Base-by-base conservation (phyloP, 2,113 vertebrate species). In the Amphiprion ocellaris region DNA sequence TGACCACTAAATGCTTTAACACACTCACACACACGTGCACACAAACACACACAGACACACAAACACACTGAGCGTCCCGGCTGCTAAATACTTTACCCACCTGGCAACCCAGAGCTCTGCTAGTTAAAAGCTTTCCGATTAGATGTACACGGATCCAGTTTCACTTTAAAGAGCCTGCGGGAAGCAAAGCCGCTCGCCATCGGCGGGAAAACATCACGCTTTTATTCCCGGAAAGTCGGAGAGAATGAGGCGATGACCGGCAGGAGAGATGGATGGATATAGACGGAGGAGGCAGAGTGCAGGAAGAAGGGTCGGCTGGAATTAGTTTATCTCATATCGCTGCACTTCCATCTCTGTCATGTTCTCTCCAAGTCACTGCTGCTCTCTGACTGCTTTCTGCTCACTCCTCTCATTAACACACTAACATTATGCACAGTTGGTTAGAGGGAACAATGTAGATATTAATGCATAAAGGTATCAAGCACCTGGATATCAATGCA, bases 131-230 rank as follows among this genome's bases (percentile, higher is more conserved):
- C 92, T 82, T 92, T 74, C 86, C 81, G 84, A 93, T 90, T 90
- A 86, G 87, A 80, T 73, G 87, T 79, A 86, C 83, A 82, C 56
- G 79, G 76, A 92, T 95, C 91, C 49, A 16, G 78, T 95, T 94
- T 93, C 95, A 85, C 75, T 94, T 92, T 94, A 95, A 95, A 95
- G 94, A 95, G 93, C 83, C 94, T 94, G 94, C 92, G 92, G 95
- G 94, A 94, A 95, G 91, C 90, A 70, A 82, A 90, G 86, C 90
- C 81, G 91, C 80, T 94, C 77, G 82, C 89, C 83, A 91, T 94
- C 93, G 75, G 93, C 94, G 94, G 95, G 94, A 95, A 95, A 90
- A 92, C 91, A 93, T 92, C 89, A 76, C 84, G 78, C 88, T 88
- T 87, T 73, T 81, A 92, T 95, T 95, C 94, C 94, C 92, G 94